Evolutionary conservation across 2,888 invertebrate genomes (phyloP).

Genomic region (Tenodera sinensis): DNA sequence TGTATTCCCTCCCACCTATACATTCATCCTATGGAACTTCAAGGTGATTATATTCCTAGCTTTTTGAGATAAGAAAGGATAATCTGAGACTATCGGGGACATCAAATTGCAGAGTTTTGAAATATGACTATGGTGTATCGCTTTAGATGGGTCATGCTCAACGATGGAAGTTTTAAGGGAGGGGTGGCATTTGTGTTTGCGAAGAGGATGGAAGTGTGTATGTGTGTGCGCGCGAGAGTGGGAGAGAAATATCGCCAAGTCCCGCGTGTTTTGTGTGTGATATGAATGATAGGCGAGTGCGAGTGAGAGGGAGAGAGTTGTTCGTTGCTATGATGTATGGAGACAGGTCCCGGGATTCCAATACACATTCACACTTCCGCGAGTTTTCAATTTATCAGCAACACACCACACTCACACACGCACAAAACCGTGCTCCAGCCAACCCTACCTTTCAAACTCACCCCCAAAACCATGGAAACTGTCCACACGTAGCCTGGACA

Average conservation of each 20-base stretch:
- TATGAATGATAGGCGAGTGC: constrained; percentile 2
- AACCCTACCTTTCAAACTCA: neutral
- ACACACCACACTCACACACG: neutral
- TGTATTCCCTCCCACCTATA: no score
- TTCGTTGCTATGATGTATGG: constrained; percentile 15
- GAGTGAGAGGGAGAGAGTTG: neutral
- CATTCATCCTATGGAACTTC: neutral
- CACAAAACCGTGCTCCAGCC: neutral
- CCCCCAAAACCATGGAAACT: constrained; percentile 11
- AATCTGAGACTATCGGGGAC: neutral
- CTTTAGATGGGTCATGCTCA: neutral
- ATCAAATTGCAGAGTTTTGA: constrained; percentile 1
- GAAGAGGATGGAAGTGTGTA: neutral
- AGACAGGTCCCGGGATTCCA: constrained; percentile 6
- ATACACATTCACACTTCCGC: constrained; percentile 29
- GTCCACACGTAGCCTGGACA: neutral
- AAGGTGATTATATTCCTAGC: neutral
- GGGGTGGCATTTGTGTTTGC: neutral
- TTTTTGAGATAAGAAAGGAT: neutral
- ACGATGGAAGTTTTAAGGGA: neutral
- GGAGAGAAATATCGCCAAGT: neutral
- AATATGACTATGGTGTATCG: neutral
- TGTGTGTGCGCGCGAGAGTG: neutral
- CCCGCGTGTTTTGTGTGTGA: neutral
- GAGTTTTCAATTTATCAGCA: constrained; percentile 28